These are phyloP conservation scores for Notamacropus eugenii DNA, from an alignment of 2,797 vertebrate species.

Conservation along the genomic window DNA sequence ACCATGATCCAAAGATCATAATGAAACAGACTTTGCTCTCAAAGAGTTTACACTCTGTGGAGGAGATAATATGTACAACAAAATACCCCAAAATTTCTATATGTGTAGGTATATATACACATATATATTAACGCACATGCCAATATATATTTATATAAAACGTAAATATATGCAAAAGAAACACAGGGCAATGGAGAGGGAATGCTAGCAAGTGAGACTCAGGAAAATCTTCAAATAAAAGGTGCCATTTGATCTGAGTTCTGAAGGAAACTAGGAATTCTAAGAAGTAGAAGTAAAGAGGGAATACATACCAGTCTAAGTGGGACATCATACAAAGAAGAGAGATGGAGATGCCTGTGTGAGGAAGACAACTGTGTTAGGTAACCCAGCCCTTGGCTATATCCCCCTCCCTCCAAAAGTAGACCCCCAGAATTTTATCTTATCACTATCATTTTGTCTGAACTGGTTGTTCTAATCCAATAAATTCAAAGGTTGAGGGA, in stretches of 20 bases:
- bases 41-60: neutral
- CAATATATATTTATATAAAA: neutral
- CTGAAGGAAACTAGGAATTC: neutral
- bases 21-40: neutral
- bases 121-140: no score
- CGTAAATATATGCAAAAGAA: neutral
- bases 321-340: neutral
- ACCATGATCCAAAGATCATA: neutral
- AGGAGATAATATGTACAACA: neutral
- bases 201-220: neutral
- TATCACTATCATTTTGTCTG: neutral
- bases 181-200: neutral
- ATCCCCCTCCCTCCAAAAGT: neutral
- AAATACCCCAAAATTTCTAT: neutral
- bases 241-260: neutral
- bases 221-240: neutral
- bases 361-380: neutral
- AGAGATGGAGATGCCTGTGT: neutral
- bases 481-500: neutral
- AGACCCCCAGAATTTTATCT: neutral
- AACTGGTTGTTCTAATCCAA: neutral
- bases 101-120: no score
- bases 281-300: neutral
- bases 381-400: neutral
- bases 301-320: neutral